Percentiles rank a stretch among this genome's conserved stretches.
Evolutionary conservation across 2,888 invertebrate species (phyloP).

Genomic region (Acanthosoma haemorrhoidale): DNA sequence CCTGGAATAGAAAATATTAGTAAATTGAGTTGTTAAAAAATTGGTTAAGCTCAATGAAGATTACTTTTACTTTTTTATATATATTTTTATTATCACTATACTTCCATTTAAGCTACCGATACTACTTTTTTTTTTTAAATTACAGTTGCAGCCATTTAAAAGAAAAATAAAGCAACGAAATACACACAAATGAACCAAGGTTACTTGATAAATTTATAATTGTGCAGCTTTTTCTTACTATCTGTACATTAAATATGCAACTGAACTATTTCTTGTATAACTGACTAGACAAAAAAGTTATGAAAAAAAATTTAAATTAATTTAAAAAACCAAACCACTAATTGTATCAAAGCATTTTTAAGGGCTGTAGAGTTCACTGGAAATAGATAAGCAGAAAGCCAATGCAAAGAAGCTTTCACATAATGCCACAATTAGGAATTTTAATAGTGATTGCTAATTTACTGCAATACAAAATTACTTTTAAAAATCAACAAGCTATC

Average conservation of each 20-base stretch:
- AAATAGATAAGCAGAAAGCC: constrained; percentile 18
- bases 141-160: constrained; percentile 6
- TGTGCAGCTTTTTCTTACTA: constrained; percentile 21
- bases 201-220: not conserved
- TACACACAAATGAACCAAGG: not conserved
- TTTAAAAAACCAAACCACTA: not conserved
- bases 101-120: no score
- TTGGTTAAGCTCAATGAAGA: no score
- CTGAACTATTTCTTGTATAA: not conserved
- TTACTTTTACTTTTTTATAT: not conserved
- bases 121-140: no score
- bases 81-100: no score
- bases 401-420: constrained; percentile 18
- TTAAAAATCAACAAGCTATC: not conserved
- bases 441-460: not conserved
- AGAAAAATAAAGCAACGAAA: constrained; percentile 10
- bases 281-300: not conserved
- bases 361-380: not conserved
- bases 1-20: constrained; percentile 33
- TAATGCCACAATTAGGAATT: constrained; percentile 8
- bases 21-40: not conserved
- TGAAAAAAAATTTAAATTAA: not conserved
- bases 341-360: not conserved
- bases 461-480: constrained; percentile 14
- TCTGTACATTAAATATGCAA: constrained; percentile 17